Base-by-base conservation (phyloP, 2,113 vertebrate genomes). In the Mesembrinibis cayennensis region DNA sequence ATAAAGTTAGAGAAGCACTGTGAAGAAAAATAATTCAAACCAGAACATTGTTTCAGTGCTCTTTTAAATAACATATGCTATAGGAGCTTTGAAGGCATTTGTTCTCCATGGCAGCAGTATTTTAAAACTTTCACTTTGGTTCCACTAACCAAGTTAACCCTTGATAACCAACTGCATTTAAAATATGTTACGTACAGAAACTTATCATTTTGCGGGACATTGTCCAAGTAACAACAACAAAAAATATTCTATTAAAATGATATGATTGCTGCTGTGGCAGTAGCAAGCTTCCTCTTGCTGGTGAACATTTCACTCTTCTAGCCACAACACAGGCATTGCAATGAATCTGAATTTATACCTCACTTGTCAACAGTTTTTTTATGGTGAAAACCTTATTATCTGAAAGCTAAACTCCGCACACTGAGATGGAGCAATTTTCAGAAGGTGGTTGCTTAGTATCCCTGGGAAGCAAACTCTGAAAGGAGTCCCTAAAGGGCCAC, bases 81-180 rank as follows among this genome's bases (percentile, higher is more conserved):
- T 94, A 93, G 79, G 65, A 7, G 1, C 96, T 97, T 90, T 97
- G 92, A 94, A 97, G 49, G 90, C 94, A 92, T 94, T 97, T 88
- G 65, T 76, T 87, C 87, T 97, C 66, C 45, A 23, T 89, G 72
- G 78, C 62, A 87, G 70, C 42, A 84, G 49, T 82, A 63, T 91
- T 97, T 93, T 96, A 92, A 97, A 97, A 97, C 94, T 97, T 96
- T 97, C 95, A 91, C 91, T 97, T 96, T 80, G 84, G 73, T 93
- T 98, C 90, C 73, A 70, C 36, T 78, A 76, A 93, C 70, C n/a
- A 89, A 95, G 62, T 96, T 95, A 96, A 98, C 96, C 93, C 96
- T 95, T 96, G 88, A 94, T 69, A 85, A 67, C 16, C 61, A 95
- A 89, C 40, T 95, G n/a, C 79, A 86, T 58, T 95, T 95, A 47